Evolutionary conservation across 2,888 invertebrate genomes (phyloP).

Genomic region (Boloria selene): DNA sequence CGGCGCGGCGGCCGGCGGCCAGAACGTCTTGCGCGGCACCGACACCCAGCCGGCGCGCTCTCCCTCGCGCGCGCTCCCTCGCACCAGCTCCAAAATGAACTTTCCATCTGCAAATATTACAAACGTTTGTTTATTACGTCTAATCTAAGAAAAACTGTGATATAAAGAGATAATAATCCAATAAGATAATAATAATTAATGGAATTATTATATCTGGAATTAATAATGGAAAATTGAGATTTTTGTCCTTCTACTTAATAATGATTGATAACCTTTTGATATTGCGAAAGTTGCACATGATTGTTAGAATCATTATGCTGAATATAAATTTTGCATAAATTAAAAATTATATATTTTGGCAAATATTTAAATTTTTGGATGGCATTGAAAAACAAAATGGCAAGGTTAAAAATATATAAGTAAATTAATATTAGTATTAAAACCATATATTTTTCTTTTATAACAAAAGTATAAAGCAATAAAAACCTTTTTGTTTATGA

Average conservation of each 20-base stretch:
- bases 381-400: conserved; percentile 5
- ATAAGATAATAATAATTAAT: not conserved
- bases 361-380: conserved; percentile 6
- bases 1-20: conserved; percentile 89
- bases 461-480: not conserved
- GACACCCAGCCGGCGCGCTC: conserved; percentile 94
- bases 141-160: not conserved
- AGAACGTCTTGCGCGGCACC: conserved; percentile 93
- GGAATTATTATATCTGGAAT: too few species aligned
- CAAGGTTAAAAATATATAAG: conserved; percentile 15
- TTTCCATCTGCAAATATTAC: conserved; percentile 87
- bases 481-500: not conserved
- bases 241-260: not conserved
- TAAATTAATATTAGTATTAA: not conserved
- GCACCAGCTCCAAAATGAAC: conserved; percentile 92
- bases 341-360: conserved; percentile 12
- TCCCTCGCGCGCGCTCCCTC: conserved; percentile 82
- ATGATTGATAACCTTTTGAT: not conserved
- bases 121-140: not conserved
- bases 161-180: not conserved
- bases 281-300: conserved; percentile 3
- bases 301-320: not conserved
- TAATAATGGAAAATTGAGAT: not conserved
- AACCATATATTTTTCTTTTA: not conserved
- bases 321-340: conserved; percentile 8